These are phyloP conservation scores for Bombus affinis DNA, from an alignment of 1,140 invertebrate genomes.

Conservation along the genomic window DNA sequence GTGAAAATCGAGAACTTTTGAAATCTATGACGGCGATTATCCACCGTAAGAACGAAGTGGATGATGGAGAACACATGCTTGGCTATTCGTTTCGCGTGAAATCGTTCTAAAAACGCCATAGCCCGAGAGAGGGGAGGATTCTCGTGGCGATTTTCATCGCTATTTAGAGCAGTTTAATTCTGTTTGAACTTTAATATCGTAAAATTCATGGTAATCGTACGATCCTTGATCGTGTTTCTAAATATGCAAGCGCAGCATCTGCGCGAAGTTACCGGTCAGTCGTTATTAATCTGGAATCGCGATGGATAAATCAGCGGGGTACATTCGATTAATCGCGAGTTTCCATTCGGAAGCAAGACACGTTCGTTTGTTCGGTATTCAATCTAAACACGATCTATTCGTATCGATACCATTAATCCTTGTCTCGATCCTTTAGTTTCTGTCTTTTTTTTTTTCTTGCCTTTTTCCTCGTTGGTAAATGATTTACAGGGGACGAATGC, in stretches of 20 bases:
- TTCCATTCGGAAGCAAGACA: neutral
- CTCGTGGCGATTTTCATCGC: slow-evolving; percentile 2
- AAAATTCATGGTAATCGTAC: neutral
- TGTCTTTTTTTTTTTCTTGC: too few relatives aligned
- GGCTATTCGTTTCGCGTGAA: slow-evolving; percentile 17
- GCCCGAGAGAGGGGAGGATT: neutral
- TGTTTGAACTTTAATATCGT: neutral
- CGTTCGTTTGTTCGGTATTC: neutral
- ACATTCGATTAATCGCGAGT: neutral
- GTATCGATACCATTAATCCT: neutral
- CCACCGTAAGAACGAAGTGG: neutral
- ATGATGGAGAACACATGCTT: slow-evolving; percentile 45
- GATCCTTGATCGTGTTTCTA: slow-evolving; percentile 7
- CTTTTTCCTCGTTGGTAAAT: neutral
- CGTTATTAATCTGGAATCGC: neutral
- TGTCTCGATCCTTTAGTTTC: too few relatives aligned
- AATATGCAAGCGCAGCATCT: neutral
- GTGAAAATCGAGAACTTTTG: slow-evolving; percentile 34
- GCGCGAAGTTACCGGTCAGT: neutral
- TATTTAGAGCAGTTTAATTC: neutral
- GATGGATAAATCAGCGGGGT: neutral
- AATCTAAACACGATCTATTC: neutral
- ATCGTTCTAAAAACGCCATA: neutral
- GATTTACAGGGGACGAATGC: slow-evolving; percentile 9
- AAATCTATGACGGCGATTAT: slow-evolving; percentile 38